These are phyloP conservation scores for Monomorium pharaonis DNA, from an alignment of 1,140 invertebrate genomes.

Conservation along the genomic window DNA sequence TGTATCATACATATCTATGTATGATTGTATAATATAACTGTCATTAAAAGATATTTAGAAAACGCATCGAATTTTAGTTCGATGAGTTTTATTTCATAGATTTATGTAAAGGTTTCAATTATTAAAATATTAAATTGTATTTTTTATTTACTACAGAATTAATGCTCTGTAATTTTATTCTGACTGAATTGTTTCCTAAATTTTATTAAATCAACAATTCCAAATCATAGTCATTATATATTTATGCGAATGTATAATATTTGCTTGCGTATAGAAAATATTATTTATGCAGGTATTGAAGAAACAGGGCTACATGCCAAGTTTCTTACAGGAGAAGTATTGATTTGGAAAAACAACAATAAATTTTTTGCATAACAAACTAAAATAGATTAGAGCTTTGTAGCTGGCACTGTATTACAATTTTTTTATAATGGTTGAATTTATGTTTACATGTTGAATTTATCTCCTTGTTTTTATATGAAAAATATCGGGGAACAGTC, in stretches of 20 bases:
- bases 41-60: neutral
- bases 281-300: neutral
- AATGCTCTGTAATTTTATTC: neutral
- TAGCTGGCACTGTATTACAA: neutral
- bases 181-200: neutral
- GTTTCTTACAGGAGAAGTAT: neutral
- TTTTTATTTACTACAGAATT: neutral
- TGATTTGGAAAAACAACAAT: conserved; percentile 25
- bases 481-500: neutral
- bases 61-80: neutral
- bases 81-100: neutral
- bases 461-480: neutral
- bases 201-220: conserved; percentile 4
- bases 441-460: neutral
- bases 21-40: neutral
- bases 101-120: neutral
- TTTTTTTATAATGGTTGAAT: neutral
- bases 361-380: conserved; percentile 24
- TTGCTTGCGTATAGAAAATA: conserved; percentile 12
- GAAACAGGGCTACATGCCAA: conserved; percentile 28
- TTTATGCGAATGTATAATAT: neutral
- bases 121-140: neutral
- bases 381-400: conserved; percentile 12
- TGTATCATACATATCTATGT: too few species aligned
- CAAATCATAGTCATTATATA: neutral